A percentile compares a stretch with the other conserved stretches of the same genome.
These are phyloP conservation scores for Leucophenga varia DNA, from an alignment of 1,140 invertebrate genomes.

Conservation along the genomic window DNA sequence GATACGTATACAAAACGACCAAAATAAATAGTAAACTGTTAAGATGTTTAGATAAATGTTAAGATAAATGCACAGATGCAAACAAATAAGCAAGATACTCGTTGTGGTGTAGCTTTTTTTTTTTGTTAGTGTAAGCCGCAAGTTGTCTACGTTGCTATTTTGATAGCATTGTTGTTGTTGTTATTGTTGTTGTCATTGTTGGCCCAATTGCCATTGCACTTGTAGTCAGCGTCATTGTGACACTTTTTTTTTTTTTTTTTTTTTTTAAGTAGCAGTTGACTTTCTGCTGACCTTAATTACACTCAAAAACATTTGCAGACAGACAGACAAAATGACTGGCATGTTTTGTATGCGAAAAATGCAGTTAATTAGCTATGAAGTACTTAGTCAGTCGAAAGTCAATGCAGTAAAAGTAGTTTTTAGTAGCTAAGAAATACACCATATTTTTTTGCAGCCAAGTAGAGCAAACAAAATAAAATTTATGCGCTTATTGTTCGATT, in stretches of 20 bases:
- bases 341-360: slow-evolving; percentile 38
- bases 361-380: slow-evolving; percentile 47
- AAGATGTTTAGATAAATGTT: too few species aligned
- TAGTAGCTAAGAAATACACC: slow-evolving; percentile 8
- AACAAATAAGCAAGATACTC: too few species aligned
- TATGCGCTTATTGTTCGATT: slow-evolving; percentile 44
- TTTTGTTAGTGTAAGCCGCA: too few species aligned
- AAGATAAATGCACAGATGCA: too few species aligned
- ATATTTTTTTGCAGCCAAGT: too few species aligned
- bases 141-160: too few species aligned
- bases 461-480: too few species aligned
- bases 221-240: neutral
- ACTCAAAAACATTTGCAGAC: slow-evolving; percentile 30
- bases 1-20: too few species aligned
- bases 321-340: slow-evolving; percentile 18
- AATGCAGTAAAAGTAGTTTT: slow-evolving; percentile 1
- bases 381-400: slow-evolving; percentile 11
- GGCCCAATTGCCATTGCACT: slow-evolving; percentile 20
- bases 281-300: slow-evolving; percentile 44
- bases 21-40: too few species aligned
- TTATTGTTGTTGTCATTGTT: slow-evolving; percentile 14
- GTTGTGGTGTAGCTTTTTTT: too few species aligned
- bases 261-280: slow-evolving; percentile 43
- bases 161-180: too few species aligned
- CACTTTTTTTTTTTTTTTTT: too few species aligned